phyloP scores from a whole-genome alignment of 2,113 vertebrate genomes.

The Forbesichthys papilliferus region DNA sequence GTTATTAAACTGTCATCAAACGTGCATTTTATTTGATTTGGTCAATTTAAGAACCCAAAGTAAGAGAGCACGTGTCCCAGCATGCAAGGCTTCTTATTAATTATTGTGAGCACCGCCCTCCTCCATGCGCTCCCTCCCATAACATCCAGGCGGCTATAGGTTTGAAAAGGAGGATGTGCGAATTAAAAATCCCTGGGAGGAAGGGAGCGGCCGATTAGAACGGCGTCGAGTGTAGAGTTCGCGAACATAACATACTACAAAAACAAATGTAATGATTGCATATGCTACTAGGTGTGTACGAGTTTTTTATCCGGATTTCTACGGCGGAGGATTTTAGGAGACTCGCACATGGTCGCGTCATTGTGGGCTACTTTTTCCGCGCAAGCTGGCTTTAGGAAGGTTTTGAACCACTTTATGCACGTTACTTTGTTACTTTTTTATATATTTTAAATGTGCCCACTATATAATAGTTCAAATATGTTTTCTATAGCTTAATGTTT shows the following conservation, averaged over 20 bases:
- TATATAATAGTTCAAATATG: not conserved
- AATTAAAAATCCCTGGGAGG: slow-evolving; percentile 46
- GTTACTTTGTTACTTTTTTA: not conserved
- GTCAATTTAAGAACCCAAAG: too few relatives aligned
- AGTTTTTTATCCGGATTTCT: slow-evolving; percentile 6
- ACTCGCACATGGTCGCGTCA: slow-evolving; percentile 42
- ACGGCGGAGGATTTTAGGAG: slow-evolving; percentile 38
- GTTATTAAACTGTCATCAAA: slow-evolving; percentile 70
- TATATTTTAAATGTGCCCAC: not conserved
- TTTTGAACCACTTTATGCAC: slow-evolving; percentile 10
- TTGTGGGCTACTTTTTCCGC: slow-evolving; percentile 13
- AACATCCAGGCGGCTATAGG: slow-evolving; percentile 8
- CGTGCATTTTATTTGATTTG: slow-evolving; percentile 10
- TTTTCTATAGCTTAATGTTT: slow-evolving; percentile 40
- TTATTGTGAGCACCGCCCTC: slow-evolving; percentile 24
- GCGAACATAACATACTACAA: slow-evolving; percentile 39
- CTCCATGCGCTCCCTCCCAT: not conserved
- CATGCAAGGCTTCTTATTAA: slow-evolving; percentile 52
- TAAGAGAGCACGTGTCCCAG: slow-evolving; percentile 58
- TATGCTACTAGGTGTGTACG: not conserved
- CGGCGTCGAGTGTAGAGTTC: slow-evolving; percentile 12
- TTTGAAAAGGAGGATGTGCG: slow-evolving; percentile 4
- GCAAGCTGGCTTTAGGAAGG: slow-evolving; percentile 2
- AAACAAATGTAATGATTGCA: not conserved
- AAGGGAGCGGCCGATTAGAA: slow-evolving; percentile 48